Evolutionary conservation across 23 tunicate genomes (phyloP).

Genomic region (Trididemnum miniatum): DNA sequence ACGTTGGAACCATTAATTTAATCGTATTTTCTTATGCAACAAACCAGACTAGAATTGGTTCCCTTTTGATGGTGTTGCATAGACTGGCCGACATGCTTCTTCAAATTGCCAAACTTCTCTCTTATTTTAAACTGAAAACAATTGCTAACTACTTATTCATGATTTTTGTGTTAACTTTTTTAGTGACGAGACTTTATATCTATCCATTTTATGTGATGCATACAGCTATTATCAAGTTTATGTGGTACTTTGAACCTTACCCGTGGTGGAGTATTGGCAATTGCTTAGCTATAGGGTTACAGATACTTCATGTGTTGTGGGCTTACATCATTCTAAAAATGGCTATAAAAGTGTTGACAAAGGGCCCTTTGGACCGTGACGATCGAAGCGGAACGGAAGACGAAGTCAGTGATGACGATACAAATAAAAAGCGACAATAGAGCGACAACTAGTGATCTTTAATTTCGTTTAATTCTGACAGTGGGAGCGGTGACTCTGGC

Average conservation of each 20-base stretch:
- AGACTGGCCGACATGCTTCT: conserved; percentile 33
- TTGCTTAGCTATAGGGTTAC: conserved; percentile 38
- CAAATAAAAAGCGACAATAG: too few species aligned
- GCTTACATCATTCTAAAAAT: conserved; percentile 65
- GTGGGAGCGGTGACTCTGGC: too few species aligned
- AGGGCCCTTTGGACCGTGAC: conserved; percentile 41
- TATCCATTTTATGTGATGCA: conserved; percentile 38
- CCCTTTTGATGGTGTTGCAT: conserved; percentile 35
- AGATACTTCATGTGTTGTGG: conserved; percentile 64
- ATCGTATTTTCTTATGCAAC: conserved; percentile 40
- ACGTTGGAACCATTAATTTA: conserved; percentile 25
- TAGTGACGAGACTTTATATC: conserved; percentile 29
- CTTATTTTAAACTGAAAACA: conserved; percentile 16
- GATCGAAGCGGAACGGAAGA: conserved; percentile 56
- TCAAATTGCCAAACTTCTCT: conserved; percentile 32
- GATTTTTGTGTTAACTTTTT: conserved; percentile 12
- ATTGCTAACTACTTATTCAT: conserved; percentile 21
- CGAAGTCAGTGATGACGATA: conserved; percentile 15
- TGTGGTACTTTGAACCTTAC: conserved; percentile 38
- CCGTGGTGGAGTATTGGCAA: conserved; percentile 52
- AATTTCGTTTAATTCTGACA: too few species aligned
- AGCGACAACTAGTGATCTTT: too few species aligned
- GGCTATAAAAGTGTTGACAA: conserved; percentile 48
- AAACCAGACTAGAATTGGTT: conserved; percentile 31
- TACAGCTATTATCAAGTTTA: conserved; percentile 23